Evolutionary conservation across 23 tunicate genomes (phyloP), one percentile per base, ranked within the genome.

Genomic region (Styela plicata): DNA sequence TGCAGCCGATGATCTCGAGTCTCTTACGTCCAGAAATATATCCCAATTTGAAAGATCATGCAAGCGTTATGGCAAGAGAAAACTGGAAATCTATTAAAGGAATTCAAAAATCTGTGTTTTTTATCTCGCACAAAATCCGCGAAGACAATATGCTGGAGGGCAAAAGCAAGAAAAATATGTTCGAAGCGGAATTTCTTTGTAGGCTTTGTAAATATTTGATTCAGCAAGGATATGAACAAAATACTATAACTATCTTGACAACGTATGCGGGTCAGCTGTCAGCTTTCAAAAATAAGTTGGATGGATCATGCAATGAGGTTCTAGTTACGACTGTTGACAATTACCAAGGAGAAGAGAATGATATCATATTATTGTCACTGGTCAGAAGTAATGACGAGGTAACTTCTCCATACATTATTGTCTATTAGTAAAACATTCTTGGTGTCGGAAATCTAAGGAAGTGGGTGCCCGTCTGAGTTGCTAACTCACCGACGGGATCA

Each of bases 271-370:
- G 82, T 31, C 82, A 77, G 32, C 10, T 77, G 76, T 77, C 35
- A 3, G 82, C 82, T 10, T 77, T 77, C 82, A 17, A 24, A 3
- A 3, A 10, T 19, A 23, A 13, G 3, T 29, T 77, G 76, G 33
- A 52, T 37, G 79, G 23, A 28, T 63, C 65, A 19, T 31, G 65
- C 24, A 33, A 35, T 23, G 44, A 33, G 16, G 80, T 81, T 61
- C 86, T 67, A 24, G 80, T 86, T 2, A 78, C 90, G 23, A 80
- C 90, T 7, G 90, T 86, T 18, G 90, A 86, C 57, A 80, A 80
- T 24, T 86, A 68, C 63, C 90, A 86, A 68, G 90, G 90, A 66
- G 90, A 86, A 62, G 90, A 86, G 70, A 86, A 86, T 33, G 90
- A 86, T 86, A 81, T 86, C 80, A 86, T 86, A 10, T 57, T 86